These are phyloP conservation scores for Cottoperca gobio DNA, from an alignment of 2,797 vertebrate genomes.

Conservation along the genomic window DNA sequence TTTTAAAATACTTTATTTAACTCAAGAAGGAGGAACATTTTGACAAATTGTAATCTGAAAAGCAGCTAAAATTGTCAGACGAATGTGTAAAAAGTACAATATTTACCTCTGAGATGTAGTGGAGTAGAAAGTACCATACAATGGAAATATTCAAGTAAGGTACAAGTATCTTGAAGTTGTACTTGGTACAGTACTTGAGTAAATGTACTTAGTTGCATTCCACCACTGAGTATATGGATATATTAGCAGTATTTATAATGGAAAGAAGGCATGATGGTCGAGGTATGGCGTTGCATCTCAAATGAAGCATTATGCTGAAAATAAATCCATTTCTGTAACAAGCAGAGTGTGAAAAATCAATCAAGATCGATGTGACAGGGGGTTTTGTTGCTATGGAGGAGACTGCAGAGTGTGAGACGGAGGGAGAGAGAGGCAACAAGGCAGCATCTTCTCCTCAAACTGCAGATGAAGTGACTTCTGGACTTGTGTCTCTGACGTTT, in stretches of 20 bases:
- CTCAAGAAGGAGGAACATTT: not conserved
- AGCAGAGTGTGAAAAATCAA: slow-evolving; percentile 69
- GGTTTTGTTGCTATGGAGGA: slow-evolving; percentile 57
- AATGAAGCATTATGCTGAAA: slow-evolving; percentile 48
- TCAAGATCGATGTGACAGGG: slow-evolving; percentile 64
- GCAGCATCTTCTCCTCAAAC: slow-evolving; percentile 41
- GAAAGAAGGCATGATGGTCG: not conserved
- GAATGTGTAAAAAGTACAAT: not conserved
- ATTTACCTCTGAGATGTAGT: too few relatives aligned
- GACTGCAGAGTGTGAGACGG: slow-evolving; percentile 50
- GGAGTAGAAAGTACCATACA: too few relatives aligned
- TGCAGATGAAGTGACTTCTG: slow-evolving; percentile 69
- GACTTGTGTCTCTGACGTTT: slow-evolving; percentile 43
- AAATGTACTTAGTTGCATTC: not conserved
- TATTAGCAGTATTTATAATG: not conserved
- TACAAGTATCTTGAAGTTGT: not conserved
- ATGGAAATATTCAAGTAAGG: not conserved
- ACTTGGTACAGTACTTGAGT: not conserved
- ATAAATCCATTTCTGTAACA: slow-evolving; percentile 64
- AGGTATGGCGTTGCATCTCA: slow-evolving; percentile 47
- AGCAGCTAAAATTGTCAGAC: not conserved
- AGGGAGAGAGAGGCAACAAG: not conserved
- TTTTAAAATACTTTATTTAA: not conserved
- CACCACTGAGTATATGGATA: not conserved
- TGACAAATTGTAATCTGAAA: not conserved